Base-by-base conservation (phyloP, 2,888 invertebrate genomes). In the Melitaea athalia region DNA sequence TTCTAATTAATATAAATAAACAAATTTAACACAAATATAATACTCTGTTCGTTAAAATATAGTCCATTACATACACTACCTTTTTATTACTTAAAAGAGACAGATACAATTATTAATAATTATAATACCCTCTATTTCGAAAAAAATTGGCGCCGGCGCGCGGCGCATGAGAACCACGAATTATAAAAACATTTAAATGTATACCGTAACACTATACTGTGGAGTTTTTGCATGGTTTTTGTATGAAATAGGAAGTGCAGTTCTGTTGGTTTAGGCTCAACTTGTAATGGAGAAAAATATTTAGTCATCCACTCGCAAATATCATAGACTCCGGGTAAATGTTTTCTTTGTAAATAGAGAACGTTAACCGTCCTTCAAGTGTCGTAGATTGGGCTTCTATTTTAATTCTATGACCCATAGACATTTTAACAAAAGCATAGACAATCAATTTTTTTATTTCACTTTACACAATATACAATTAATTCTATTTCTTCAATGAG, bases 211-310 rank as follows among this genome's bases (percentile, higher is more conserved):
- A 80, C 80, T 85, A 91, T 87, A 89, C 87, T 85, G 79, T 71
- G 73, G 74, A 77, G 81, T 86, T 85, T 90, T 89, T 88, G 88
- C 89, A 82, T 75, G 76, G 85, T 83, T 84, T 86, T 84, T 85
- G 85, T 84, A 82, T 81, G 80, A 75, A 67, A 74, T 83, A 88
- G 91, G 91, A 91, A 90, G 89, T 89, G 86, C 85, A 79, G 81
- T 75, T 67, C 64, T 91, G 86, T 91, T 91, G 86, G 73, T 79
- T 91, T 90, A 91, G 91, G 91, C 76, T 75, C 76, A 77, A 75
- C 77, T 72, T 76, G 81, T 83, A 86, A 89, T 87, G 85, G 85
- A 85, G 82, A 84, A 88, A 85, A 89, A 89, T 87, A 89, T 89
- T 86, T 86, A 83, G 82, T 77, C 76, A 72, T 69, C 77, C 78